Evolutionary conservation across 2,113 vertebrate species (phyloP).

Genomic region (Oreamnos americanus): DNA sequence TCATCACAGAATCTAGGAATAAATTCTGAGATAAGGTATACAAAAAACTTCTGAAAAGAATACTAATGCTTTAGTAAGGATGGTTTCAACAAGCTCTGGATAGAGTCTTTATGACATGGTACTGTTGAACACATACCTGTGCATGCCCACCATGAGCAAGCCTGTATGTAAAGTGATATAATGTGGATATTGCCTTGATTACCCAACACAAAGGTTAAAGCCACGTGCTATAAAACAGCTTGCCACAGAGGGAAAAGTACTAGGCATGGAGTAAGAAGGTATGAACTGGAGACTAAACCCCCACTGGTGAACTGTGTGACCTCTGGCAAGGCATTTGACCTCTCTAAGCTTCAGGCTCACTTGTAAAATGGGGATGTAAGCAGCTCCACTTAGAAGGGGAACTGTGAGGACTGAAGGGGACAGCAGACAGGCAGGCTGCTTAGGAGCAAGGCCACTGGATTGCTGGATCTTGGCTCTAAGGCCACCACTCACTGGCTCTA

Average conservation of each 20-base stretch:
- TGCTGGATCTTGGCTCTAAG: background rate
- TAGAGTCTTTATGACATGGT: rapidly evolving
- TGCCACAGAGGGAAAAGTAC: background rate
- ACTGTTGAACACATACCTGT: background rate
- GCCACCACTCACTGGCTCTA: background rate
- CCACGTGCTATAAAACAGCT: background rate
- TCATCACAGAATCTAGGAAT: background rate
- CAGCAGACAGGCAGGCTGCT: too few species aligned
- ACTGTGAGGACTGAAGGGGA: background rate
- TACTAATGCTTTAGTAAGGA: background rate
- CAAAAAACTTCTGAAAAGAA: background rate
- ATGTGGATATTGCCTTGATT: background rate
- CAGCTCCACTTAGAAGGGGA: too few species aligned
- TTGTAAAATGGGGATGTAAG: background rate
- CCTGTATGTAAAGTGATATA: background rate
- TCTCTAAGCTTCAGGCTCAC: background rate
- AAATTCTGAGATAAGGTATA: background rate
- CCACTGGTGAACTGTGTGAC: background rate
- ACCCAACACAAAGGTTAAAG: background rate
- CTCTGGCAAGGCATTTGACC: background rate
- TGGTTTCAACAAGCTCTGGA: background rate
- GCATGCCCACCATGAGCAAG: rapidly evolving
- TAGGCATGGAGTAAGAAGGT: background rate
- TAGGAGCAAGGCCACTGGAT: background rate
- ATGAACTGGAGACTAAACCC: background rate